Percentiles rank a stretch among this genome's conserved stretches.
phyloP scores from a whole-genome alignment of 1,140 invertebrate species.

The Rhynchophorus ferrugineus region DNA sequence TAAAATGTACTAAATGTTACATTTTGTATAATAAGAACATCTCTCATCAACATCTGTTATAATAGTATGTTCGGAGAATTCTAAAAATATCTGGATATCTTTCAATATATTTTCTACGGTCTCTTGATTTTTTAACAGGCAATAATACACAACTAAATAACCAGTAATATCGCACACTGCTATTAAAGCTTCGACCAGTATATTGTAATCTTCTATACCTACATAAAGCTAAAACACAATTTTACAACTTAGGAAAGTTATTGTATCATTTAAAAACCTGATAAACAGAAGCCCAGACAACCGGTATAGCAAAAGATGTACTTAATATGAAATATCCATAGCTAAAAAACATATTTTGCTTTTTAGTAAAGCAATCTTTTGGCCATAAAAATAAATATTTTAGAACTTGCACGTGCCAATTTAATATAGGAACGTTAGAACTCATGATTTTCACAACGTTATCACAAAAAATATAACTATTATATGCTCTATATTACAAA shows the following conservation, averaged over 20 bases:
- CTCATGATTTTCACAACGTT: too few relatives aligned
- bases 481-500: too few relatives aligned
- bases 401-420: not conserved
- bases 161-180: conserved; percentile 10
- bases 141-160: conserved; percentile 3
- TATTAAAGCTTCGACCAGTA: not conserved
- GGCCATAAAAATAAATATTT: conserved; percentile 6
- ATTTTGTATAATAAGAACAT: conserved; percentile 11
- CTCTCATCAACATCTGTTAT: conserved; percentile 4
- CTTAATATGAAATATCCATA: not conserved
- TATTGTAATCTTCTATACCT: not conserved
- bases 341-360: not conserved
- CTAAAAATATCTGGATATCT: conserved; percentile 10
- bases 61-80: conserved; percentile 4
- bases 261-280: not conserved
- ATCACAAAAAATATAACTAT: too few relatives aligned
- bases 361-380: conserved; percentile 1
- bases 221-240: not conserved
- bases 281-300: not conserved
- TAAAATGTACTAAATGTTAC: not conserved
- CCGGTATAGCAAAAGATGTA: not conserved
- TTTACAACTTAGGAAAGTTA: not conserved
- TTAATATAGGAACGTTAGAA: too few relatives aligned
- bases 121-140: conserved; percentile 8
- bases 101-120: conserved; percentile 8